Evolutionary conservation across 2,113 vertebrate species (phyloP), one percentile per base, ranked within the genome.

Genomic region (Halichoerus grypus): DNA sequence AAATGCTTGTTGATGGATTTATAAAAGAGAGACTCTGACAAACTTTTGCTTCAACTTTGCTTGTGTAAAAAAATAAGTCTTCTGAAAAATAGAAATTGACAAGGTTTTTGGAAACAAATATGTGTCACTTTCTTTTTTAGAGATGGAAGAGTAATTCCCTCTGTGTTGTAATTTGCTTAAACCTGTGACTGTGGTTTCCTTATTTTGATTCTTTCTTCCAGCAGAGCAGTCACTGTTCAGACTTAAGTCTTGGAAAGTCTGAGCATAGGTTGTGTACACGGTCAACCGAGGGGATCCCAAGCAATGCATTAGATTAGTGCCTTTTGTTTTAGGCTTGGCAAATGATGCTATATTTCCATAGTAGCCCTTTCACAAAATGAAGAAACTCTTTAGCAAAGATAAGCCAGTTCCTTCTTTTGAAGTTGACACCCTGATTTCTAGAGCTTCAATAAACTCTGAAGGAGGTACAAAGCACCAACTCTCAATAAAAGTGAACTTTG

Each of bases 51-150:
- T 79, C 55, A 61, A 91, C 11, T 61, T 86, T 93, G 0, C 0
- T 26, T 22, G 33, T 76, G 71, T 39, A 22, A 24, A 97, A 39
- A 97, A 97, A n/a, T 28, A 83, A 72, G 15, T 59, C 2, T 90
- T 96, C 53, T 72, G 76, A 92, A 96, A 96, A 87, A 69, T 87
- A 88, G 7, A 5, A 24, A 55, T 8, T 63, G 65, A 67, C 36
- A 71, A 51, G 1, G 57, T 28, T 74, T 89, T 97, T 85, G 26
- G 22, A 96, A 88, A 65, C 3, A 95, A 93, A 89, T 88, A 22
- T 13, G 36, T 82, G 69, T 4, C 10, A 39, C 2, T n/a, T 74
- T 86, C 31, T 80, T 42, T 57, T 69, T 85, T 11, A 80, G 53
- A 86, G 33, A 13, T 11, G 88, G 24, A 82, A 88, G 76, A 74